Evolutionary conservation across 2,797 vertebrate genomes (phyloP).

Genomic region (Tolypeutes matacus): DNA sequence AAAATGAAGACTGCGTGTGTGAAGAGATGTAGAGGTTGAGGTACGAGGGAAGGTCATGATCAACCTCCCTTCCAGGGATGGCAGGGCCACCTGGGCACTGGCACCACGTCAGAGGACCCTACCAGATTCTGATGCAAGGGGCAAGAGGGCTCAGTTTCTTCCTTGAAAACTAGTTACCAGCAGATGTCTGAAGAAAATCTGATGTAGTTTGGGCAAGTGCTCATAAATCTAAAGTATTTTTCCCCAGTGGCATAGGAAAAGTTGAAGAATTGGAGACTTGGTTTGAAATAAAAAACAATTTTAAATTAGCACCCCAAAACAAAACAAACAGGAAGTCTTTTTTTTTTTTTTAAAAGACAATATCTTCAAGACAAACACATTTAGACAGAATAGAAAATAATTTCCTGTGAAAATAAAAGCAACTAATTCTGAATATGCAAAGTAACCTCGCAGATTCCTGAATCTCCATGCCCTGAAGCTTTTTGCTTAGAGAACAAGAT

Average conservation of each 20-base stretch:
- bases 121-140: background rate
- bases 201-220: background rate
- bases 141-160: background rate
- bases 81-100: background rate
- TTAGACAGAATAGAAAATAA: constrained; percentile 54
- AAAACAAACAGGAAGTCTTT: background rate
- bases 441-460: constrained; percentile 52
- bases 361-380: constrained; percentile 24
- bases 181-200: background rate
- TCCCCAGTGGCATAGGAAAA: background rate
- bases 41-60: background rate
- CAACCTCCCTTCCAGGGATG: too few relatives aligned
- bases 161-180: background rate
- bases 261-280: constrained; percentile 27
- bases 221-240: constrained; percentile 19
- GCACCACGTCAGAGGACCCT: background rate
- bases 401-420: constrained; percentile 51
- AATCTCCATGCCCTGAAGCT: constrained; percentile 35
- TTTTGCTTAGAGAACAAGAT: constrained; percentile 67
- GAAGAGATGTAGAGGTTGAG: background rate
- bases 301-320: constrained; percentile 15
- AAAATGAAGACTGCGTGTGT: background rate
- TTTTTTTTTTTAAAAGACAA: too few relatives aligned
- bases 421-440: constrained; percentile 65
- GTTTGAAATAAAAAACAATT: constrained; percentile 40